Conservation (phyloP, 2,888 invertebrate species). For the Oligia strigilis region DNA sequence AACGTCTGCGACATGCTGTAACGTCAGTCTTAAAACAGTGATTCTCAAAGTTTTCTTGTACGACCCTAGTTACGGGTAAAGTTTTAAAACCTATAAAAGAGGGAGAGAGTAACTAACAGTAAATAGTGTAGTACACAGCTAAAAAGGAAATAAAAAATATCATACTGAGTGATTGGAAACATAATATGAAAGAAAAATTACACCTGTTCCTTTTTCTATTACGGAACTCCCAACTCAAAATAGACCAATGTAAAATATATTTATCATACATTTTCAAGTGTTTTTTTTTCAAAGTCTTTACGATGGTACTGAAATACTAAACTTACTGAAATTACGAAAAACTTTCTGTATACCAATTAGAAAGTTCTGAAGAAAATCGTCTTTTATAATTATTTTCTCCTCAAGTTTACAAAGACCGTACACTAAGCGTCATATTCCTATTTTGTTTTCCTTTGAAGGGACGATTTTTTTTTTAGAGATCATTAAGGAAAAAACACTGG, state of each 20-base stretch:
- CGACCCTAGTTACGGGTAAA: neutral
- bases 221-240: neutral
- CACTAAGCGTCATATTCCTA: conserved; percentile 11
- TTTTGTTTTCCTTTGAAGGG: neutral
- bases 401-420: conserved; percentile 13
- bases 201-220: neutral
- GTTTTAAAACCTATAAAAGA: neutral
- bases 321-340: neutral
- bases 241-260: neutral
- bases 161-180: neutral
- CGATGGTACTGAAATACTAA: neutral
- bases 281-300: neutral
- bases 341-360: neutral
- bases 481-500: neutral
- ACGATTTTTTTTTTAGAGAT: neutral
- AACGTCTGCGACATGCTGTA: conserved; percentile 10
- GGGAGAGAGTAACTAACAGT: neutral
- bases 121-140: neutral
- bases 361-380: neutral
- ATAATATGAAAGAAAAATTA: neutral
- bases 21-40: neutral
- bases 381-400: conserved; percentile 5
- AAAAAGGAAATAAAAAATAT: neutral
- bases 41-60: conserved; percentile 34
- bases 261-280: neutral